Base-by-base conservation (phyloP, 1,140 invertebrate species). In the Latrodectus geometricus region DNA sequence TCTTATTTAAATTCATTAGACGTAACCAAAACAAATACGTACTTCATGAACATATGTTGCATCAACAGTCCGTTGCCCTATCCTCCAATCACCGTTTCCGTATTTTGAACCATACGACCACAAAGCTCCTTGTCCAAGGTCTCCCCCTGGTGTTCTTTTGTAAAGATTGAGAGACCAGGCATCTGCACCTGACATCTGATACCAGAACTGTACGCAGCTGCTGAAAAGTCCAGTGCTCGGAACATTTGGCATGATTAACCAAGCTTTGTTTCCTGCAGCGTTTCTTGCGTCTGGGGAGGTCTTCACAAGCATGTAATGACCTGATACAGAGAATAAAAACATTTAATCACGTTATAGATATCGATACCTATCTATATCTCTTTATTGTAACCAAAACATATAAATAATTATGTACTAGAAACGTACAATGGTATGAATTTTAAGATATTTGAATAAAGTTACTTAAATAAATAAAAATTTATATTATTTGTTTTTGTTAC, bases 131-230 rank as follows among this genome's bases (percentile, higher is more conserved):
- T 15, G 68, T 14, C 50, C 4, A 7, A 49, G 7, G 12, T 14
- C 35, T 50, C 49, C 48, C 20, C 75, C 75, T 21, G 23, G 21
- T 5, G 76, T 12, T 73, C 77, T 20, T 17, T 88, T 49, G 72
- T 88, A 87, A 1, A 88, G n/a, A 70, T 72, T 87, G 4, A 88
- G 48, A 17, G 23, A n/a, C 8, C 73, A 49, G 12, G 88, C 78
- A 61, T 88, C 68, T 8, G 48, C 12, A 9, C 88, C 88, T 49
- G 65, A 50, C 69, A 89, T 86, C 48, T 89, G 86, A 65, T 89
- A 89, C 88, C 88, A 89, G 54, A 88, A 89, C n/a, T 74, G 77
- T n/a, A 89, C 21, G 21, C 87, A 82, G 17, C n/a, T 48, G 23
- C 52, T 9, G 11, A 5, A 14, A 23, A 65, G 23, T 68, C 61